Conservation (phyloP, 2,888 invertebrate species). For the Minunthozetes semirufus region DNA sequence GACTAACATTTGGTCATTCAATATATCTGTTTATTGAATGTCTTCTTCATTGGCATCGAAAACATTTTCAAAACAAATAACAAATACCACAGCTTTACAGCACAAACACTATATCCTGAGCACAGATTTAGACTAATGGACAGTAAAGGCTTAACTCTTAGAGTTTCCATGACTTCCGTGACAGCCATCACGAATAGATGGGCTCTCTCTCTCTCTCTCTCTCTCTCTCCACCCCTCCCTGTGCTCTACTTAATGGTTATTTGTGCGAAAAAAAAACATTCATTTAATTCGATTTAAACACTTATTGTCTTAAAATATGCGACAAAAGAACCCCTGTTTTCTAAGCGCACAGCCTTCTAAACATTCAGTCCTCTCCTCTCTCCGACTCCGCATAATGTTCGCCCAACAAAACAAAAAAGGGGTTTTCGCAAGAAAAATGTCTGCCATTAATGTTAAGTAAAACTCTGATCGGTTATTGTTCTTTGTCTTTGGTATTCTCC, state of each 20-base stretch:
- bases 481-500: neutral
- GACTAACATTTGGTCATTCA: no score
- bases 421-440: neutral
- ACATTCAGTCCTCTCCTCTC: neutral
- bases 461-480: neutral
- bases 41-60: no score
- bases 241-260: neutral
- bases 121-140: neutral
- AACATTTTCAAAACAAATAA: no score
- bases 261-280: neutral
- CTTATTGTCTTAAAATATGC: conserved; percentile 11
- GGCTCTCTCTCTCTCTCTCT: no score
- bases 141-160: neutral
- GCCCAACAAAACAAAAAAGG: neutral
- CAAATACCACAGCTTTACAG: no score
- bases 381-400: neutral
- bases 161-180: conserved; percentile 16
- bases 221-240: neutral
- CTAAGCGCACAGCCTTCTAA: no score
- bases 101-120: no score
- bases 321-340: neutral
- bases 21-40: no score
- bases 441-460: neutral
- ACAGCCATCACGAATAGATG: neutral
- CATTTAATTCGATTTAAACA: conserved; percentile 15